phyloP scores from a whole-genome alignment of 2,113 vertebrate species.

The Callospermophilus lateralis region DNA sequence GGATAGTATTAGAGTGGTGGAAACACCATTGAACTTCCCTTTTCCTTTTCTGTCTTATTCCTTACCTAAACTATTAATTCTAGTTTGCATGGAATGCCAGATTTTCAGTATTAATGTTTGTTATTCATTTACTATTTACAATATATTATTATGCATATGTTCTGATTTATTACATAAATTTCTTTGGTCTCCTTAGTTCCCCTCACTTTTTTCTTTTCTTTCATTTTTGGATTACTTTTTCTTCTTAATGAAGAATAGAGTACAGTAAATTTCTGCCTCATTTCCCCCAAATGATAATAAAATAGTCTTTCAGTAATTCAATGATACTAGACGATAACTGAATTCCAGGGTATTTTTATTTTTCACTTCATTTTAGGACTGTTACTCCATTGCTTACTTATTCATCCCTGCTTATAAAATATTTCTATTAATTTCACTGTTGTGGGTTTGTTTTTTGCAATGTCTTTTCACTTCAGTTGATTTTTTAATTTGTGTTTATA shows the following conservation, averaged over 20 bases:
- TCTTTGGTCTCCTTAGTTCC: not conserved
- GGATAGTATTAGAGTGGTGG: not conserved
- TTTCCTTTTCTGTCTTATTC: not conserved
- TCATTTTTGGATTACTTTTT: not conserved
- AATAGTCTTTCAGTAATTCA: not conserved
- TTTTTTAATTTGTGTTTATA: not conserved
- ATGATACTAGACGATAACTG: not conserved
- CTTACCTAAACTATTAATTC: not conserved
- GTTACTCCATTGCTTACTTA: not conserved
- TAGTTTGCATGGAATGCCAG: not conserved
- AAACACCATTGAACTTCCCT: not conserved
- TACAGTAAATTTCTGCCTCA: not conserved
- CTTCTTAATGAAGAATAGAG: not conserved
- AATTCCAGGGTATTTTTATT: not conserved
- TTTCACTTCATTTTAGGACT: not conserved
- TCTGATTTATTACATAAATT: not conserved
- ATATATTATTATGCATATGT: not conserved
- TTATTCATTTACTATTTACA: not conserved
- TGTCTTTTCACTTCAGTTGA: not conserved
- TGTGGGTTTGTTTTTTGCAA: not conserved
- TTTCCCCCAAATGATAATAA: not conserved
- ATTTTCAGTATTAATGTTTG: not conserved
- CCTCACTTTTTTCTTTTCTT: not conserved
- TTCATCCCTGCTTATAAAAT: not conserved
- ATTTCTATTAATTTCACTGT: not conserved